Base-by-base conservation (phyloP, 2,113 vertebrate genomes). In the Dromaius novaehollandiae region DNA sequence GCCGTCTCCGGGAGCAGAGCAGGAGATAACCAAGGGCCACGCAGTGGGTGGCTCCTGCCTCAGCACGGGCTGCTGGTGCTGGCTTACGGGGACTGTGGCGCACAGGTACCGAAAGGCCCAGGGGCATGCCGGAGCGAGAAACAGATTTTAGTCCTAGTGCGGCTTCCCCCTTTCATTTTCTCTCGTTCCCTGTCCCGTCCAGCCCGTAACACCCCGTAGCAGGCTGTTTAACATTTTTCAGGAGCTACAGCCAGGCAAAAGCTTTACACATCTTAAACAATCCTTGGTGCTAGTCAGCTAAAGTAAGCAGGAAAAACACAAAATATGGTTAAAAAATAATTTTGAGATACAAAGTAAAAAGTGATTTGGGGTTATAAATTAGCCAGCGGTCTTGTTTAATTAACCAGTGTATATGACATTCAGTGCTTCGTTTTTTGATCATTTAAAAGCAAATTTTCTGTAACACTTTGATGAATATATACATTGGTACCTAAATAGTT, bases 11-110 rank as follows among this genome's bases (percentile, higher is more conserved):
- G 20, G 51, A 55, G 38, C 28, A 55, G 51, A 21, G 19, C 71
- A 32, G 36, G 36, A 74, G 36, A 8, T 6, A 58, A 36, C 25
- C n/a, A 1, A 30, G 68, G 10, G 25, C 60, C 0, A 0, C 11
- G n/a, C 7, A 0, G 42, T 1, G 11, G 14, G 13, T 1, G 7
- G 10, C 40, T 73, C 55, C 6, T 2, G 78, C 24, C 69, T 14
- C 28, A 4, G 32, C 0, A 0, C 6, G 44, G 53, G 44, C 38
- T 0, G 0, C 17, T 19, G 48, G 6, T 1, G 3, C 34, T 42
- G 63, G 42, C 70, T 46, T n/a, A 0, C 6, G 2, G 66, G 22
- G 30, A 60, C 30, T 19, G 32, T 19, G 63, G 42, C 66, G 42
- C 40, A 0, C 6, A 2, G 58, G 24, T 46, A 55, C 55, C 48